Conservation (phyloP, 2,888 invertebrate species). For the Protophormia terraenovae region DNA sequence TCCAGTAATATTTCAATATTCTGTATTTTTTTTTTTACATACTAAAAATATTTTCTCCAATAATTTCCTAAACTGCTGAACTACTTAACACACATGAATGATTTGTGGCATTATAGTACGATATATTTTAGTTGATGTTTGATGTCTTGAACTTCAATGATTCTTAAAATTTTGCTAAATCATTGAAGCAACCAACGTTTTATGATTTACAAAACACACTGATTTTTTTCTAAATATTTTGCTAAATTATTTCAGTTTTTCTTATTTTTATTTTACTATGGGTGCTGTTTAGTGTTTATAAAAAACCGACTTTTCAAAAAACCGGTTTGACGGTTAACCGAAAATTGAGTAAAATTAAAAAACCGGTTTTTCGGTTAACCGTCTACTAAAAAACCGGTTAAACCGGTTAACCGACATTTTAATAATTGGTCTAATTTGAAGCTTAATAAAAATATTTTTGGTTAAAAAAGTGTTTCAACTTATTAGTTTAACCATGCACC, state of each 20-base stretch:
- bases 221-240: background rate
- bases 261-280: too few species aligned
- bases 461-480: too few species aligned
- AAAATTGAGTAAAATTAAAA: too few species aligned
- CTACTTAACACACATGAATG: slow-evolving; percentile 34
- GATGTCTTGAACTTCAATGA: slow-evolving; percentile 34
- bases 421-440: too few species aligned
- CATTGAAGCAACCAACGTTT: slow-evolving; percentile 32
- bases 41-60: background rate
- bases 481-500: too few species aligned
- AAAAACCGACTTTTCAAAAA: too few species aligned
- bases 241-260: slow-evolving; percentile 30
- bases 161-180: slow-evolving; percentile 26
- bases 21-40: background rate
- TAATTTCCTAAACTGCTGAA: slow-evolving; percentile 29
- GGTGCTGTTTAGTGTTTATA: too few species aligned
- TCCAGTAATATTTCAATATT: background rate
- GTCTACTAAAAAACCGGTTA: too few species aligned
- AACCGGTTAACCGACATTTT: too few species aligned
- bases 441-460: too few species aligned
- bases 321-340: too few species aligned
- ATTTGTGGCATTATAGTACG: slow-evolving; percentile 36
- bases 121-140: slow-evolving; percentile 23
- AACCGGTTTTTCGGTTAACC: too few species aligned
- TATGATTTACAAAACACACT: slow-evolving; percentile 38